Evolutionary conservation across 2,888 invertebrate genomes (phyloP).

Genomic region (Saturnia pavonia): DNA sequence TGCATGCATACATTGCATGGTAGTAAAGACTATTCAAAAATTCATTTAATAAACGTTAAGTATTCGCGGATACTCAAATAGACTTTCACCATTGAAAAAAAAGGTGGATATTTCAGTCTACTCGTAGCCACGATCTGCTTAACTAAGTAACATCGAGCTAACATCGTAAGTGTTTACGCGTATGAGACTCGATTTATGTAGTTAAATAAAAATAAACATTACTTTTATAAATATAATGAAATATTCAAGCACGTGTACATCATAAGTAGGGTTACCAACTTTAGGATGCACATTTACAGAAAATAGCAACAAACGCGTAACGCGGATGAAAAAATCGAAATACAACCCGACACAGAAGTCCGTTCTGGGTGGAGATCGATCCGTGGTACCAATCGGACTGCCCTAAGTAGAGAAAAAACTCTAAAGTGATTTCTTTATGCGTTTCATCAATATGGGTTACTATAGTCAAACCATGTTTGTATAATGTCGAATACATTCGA

Average conservation of each 20-base stretch:
- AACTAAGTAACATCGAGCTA: neutral
- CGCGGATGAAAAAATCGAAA: too few relatives aligned
- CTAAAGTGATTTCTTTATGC: too few relatives aligned
- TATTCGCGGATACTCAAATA: neutral
- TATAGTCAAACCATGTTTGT: too few relatives aligned
- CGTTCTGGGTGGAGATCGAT: too few relatives aligned
- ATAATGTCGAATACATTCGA: too few relatives aligned
- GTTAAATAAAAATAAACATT: neutral
- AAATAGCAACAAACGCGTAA: neutral
- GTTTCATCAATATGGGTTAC: too few relatives aligned
- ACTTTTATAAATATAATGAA: neutral
- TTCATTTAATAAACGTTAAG: neutral
- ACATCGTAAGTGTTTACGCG: neutral
- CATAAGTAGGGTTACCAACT: neutral
- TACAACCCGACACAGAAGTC: too few relatives aligned
- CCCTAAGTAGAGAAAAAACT: too few relatives aligned
- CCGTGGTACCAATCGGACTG: too few relatives aligned
- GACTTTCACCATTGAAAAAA: neutral
- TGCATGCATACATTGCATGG: too few relatives aligned
- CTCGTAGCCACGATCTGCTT: neutral
- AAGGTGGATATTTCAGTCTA: neutral
- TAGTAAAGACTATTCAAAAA: neutral
- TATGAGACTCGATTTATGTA: neutral
- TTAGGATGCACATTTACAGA: neutral
- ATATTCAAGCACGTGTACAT: neutral